Conservation (phyloP, 1,140 invertebrate genomes). For the Euglossa dilemma region DNA sequence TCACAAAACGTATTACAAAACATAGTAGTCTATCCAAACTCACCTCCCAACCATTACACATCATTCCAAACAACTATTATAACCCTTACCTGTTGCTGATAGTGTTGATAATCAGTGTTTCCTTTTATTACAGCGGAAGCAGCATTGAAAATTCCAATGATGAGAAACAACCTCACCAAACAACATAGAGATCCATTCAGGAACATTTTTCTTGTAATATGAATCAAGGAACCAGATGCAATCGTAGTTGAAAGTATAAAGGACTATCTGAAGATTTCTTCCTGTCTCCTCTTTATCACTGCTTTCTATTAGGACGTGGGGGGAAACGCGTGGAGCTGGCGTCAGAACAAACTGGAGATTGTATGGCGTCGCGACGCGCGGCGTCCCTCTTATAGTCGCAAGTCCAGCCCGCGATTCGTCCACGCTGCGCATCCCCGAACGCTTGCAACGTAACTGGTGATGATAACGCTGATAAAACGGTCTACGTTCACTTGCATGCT, state of each 20-base stretch:
- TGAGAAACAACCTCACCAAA: slow-evolving; percentile 19
- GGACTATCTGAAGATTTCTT: too few relatives aligned
- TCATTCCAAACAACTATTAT: background rate
- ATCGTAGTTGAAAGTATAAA: too few relatives aligned
- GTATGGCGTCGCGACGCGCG: slow-evolving; percentile 76
- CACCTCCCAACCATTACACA: background rate
- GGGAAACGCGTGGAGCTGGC: slow-evolving; percentile 27
- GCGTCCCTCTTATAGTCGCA: slow-evolving; percentile 76
- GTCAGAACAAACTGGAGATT: slow-evolving; percentile 54
- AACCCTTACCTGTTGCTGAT: slow-evolving; percentile 61
- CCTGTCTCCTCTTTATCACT: background rate
- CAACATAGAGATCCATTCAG: background rate
- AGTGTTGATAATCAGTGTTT: slow-evolving; percentile 47
- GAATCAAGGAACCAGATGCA: background rate
- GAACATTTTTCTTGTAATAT: background rate
- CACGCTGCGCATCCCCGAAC: slow-evolving; percentile 75
- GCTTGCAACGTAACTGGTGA: slow-evolving; percentile 9
- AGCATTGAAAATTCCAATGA: slow-evolving; percentile 8
- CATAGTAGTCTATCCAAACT: too few relatives aligned
- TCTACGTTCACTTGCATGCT: background rate
- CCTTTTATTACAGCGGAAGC: slow-evolving; percentile 38
- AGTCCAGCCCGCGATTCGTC: slow-evolving; percentile 67
- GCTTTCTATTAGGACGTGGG: slow-evolving; percentile 1
- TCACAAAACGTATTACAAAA: too few relatives aligned
- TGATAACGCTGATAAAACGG: slow-evolving; percentile 45